Conservation (phyloP, 2,888 invertebrate genomes). For the Phrixothrix hirtus region DNA sequence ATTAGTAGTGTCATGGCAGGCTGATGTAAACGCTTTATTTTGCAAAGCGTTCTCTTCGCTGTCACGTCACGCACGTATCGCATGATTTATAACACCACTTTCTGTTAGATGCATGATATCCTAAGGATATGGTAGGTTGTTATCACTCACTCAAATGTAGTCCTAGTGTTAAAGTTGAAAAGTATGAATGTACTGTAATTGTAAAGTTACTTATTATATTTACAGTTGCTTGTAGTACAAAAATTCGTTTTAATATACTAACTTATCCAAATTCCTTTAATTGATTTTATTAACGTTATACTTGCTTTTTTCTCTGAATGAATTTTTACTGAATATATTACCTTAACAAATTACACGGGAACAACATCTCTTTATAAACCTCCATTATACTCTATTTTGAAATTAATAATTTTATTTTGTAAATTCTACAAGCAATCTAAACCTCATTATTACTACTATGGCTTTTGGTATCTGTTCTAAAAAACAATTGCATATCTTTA, state of each 20-base stretch:
- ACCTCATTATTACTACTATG: no score
- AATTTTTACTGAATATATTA: no score
- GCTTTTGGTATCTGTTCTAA: no score
- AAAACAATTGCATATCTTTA: no score
- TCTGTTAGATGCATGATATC: constrained; percentile 24
- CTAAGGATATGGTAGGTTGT: constrained; percentile 21
- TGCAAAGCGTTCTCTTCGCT: constrained; percentile 21
- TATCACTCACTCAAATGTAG: constrained; percentile 23
- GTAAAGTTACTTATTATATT: neutral
- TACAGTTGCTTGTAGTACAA: neutral
- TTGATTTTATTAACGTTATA: no score
- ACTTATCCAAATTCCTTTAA: no score
- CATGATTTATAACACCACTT: constrained; percentile 23
- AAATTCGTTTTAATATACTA: neutral
- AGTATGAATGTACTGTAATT: neutral
- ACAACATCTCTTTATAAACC: no score
- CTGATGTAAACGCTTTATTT: constrained; percentile 25
- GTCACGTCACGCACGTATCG: constrained; percentile 24
- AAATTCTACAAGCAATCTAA: no score
- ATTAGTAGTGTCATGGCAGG: constrained; percentile 13
- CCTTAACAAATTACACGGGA: no score
- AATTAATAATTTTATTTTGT: no score
- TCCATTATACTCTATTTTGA: no score
- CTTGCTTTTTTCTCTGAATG: no score
- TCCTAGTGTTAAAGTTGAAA: constrained; percentile 7